Conservation (phyloP, 2,113 vertebrate species). For the Oriolus oriolus region DNA sequence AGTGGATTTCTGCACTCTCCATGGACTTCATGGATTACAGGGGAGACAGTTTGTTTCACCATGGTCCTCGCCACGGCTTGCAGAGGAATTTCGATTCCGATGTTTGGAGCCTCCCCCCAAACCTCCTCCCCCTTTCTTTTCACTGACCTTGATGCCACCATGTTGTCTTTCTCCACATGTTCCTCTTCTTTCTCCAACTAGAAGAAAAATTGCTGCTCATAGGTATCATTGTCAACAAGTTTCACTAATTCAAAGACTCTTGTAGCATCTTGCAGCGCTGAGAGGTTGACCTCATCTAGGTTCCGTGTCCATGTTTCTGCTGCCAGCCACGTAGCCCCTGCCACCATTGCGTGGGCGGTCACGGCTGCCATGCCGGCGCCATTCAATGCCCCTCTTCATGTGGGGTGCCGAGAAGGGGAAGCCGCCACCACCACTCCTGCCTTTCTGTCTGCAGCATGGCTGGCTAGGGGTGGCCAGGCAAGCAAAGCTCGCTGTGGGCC, state of each 20-base stretch:
- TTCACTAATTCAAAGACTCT: not conserved
- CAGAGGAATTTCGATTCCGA: not conserved
- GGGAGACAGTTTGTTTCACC: not conserved
- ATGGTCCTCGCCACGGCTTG: not conserved
- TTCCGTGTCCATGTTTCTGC: not conserved
- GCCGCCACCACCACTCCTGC: not conserved
- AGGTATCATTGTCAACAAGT: not conserved
- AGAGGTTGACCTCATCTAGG: not conserved
- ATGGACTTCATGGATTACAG: not conserved
- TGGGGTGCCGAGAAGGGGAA: fast-evolving
- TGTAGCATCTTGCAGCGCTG: not conserved
- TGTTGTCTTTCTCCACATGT: not conserved
- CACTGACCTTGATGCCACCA: not conserved
- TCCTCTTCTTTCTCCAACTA: not conserved
- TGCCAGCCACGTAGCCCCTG: not conserved
- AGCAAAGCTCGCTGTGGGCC: not conserved
- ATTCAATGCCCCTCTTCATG: not conserved
- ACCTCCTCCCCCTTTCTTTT: not conserved
- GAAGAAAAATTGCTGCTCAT: not conserved
- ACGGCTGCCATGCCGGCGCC: fast-evolving
- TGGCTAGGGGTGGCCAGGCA: not conserved
- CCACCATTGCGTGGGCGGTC: fast-evolving
- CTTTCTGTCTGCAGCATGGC: not conserved
- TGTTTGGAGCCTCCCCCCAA: too few species aligned
- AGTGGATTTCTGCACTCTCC: not conserved